These are phyloP conservation scores for Siniperca chuatsi DNA, from an alignment of 2,113 vertebrate species.

Conservation along the genomic window DNA sequence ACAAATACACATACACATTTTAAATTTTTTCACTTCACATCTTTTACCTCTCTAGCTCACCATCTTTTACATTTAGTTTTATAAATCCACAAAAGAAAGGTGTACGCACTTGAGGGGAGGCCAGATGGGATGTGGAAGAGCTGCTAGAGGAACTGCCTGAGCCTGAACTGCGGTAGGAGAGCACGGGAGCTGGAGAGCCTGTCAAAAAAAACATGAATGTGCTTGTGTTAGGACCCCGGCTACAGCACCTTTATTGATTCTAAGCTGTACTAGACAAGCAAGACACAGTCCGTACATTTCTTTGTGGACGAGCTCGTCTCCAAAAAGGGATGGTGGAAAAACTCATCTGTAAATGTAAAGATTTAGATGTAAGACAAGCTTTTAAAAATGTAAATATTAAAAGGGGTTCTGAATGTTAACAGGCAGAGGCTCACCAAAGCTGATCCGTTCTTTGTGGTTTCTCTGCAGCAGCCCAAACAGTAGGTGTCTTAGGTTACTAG, in stretches of 20 bases:
- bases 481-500: slow-evolving; percentile 89
- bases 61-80: not conserved
- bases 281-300: slow-evolving; percentile 88
- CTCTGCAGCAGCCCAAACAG: slow-evolving; percentile 92
- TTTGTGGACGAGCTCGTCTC: slow-evolving; percentile 88
- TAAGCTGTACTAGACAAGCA: not conserved
- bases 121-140: slow-evolving; percentile 92
- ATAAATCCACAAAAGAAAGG: not conserved
- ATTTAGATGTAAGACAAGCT: not conserved
- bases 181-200: slow-evolving; percentile 90
- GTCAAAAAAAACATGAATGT: slow-evolving; percentile 24
- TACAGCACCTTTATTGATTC: not conserved
- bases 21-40: not conserved
- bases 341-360: slow-evolving; percentile 87
- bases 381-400: not conserved
- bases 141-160: slow-evolving; percentile 92
- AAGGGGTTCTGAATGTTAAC: not conserved
- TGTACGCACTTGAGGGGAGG: slow-evolving; percentile 91
- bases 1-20: not conserved
- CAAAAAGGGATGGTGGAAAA: slow-evolving; percentile 95
- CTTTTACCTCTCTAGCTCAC: not conserved
- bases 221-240: not conserved
- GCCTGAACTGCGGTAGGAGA: slow-evolving; percentile 88
- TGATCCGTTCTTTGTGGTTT: slow-evolving; percentile 92
- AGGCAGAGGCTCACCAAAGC: slow-evolving; percentile 87